These are phyloP conservation scores for Hipposideros armiger DNA, from an alignment of 2,113 vertebrate species.

Conservation along the genomic window DNA sequence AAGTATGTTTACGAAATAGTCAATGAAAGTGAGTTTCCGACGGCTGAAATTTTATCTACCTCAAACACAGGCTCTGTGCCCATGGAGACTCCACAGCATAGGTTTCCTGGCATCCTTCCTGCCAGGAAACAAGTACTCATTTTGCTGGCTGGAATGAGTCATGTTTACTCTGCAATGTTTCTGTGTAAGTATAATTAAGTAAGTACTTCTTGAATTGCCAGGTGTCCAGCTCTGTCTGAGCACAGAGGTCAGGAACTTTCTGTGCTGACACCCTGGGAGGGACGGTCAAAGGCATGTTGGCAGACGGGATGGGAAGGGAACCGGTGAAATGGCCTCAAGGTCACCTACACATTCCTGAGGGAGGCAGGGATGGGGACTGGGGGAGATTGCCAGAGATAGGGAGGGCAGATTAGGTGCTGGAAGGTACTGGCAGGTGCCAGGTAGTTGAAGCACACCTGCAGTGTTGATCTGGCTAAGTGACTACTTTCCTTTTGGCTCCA, in stretches of 20 bases:
- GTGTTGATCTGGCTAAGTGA: neutral
- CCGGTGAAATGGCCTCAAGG: neutral
- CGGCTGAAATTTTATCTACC: slow-evolving; percentile 38
- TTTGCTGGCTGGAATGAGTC: slow-evolving; percentile 15
- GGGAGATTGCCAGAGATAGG: neutral
- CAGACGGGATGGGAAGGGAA: neutral
- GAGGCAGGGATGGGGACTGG: neutral
- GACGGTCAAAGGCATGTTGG: neutral
- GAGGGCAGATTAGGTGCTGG: neutral
- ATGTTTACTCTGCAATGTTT: neutral
- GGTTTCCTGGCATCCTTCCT: slow-evolving; percentile 64
- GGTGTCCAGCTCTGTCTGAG: neutral
- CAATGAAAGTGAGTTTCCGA: neutral
- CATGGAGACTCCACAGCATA: slow-evolving; percentile 22
- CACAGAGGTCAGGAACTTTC: neutral
- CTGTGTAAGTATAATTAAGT: neutral
- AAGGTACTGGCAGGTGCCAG: neutral
- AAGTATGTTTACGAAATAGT: slow-evolving; percentile 12
- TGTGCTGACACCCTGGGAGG: neutral
- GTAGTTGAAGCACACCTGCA: neutral
- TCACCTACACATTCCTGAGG: neutral
- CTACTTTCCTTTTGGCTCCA: neutral
- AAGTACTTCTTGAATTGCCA: slow-evolving; percentile 17
- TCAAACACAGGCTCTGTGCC: neutral
- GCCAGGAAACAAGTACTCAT: slow-evolving; percentile 59